Percentiles rank a stretch among this genome's conserved stretches.
phyloP scores from a whole-genome alignment of 2,888 invertebrate species.

The Pyrrhosoma nymphula region DNA sequence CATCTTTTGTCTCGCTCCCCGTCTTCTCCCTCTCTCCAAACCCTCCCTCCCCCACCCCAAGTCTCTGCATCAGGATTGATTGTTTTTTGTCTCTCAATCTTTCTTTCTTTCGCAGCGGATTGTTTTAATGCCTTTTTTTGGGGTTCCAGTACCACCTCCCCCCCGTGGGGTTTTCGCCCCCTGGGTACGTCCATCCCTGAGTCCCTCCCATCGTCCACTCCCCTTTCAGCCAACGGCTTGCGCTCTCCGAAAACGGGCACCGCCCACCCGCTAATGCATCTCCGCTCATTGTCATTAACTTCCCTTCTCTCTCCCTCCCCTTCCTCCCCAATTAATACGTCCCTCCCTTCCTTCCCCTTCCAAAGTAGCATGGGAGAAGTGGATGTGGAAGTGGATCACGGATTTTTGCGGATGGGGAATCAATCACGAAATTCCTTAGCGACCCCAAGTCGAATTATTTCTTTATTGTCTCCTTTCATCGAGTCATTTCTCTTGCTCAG shows the following conservation, averaged over 20 bases:
- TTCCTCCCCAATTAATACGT: neutral
- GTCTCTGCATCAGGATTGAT: neutral
- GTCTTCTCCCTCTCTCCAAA: neutral
- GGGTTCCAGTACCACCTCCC: neutral
- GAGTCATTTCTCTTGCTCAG: neutral
- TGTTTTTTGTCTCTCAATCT: constrained; percentile 3
- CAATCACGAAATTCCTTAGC: neutral
- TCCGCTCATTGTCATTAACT: neutral
- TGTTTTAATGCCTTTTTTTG: neutral
- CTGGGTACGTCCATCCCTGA: neutral
- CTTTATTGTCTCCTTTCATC: neutral
- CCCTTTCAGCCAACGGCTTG: neutral
- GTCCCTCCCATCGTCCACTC: neutral
- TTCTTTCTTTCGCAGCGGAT: neutral
- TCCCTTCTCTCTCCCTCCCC: neutral
- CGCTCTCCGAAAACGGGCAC: neutral
- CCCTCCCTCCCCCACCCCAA: neutral
- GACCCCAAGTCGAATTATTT: neutral
- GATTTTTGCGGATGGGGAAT: neutral
- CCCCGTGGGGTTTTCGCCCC: too few relatives aligned
- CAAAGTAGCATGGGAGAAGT: neutral
- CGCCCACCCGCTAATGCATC: neutral
- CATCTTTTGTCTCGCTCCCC: neutral
- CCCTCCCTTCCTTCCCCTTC: neutral
- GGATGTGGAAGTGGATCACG: neutral